Evolutionary conservation across 2,797 vertebrate genomes (phyloP).

Genomic region (Strix occidentalis): DNA sequence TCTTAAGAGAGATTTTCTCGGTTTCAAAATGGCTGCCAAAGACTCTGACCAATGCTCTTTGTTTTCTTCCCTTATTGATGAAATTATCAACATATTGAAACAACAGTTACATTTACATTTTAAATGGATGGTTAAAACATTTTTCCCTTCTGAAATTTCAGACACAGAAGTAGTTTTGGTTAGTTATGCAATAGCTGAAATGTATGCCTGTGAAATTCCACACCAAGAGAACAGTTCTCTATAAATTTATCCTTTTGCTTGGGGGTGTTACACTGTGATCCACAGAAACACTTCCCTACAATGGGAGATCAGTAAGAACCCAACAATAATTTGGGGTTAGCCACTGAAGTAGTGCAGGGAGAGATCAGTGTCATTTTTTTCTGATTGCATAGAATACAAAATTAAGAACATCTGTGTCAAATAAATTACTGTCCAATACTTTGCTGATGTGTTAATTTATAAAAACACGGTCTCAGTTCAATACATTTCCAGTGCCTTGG

Average conservation of each 20-base stretch:
- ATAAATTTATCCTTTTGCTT: neutral
- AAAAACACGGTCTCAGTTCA: neutral
- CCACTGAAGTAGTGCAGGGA: neutral
- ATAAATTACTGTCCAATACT: neutral
- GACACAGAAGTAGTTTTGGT: neutral
- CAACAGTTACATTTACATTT: neutral
- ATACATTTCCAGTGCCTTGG: neutral
- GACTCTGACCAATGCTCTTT: neutral
- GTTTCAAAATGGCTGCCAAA: neutral
- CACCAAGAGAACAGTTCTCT: neutral
- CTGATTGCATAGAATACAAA: neutral
- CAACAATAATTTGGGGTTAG: neutral
- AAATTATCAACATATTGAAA: neutral
- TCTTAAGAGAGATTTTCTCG: neutral
- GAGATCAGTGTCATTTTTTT: neutral
- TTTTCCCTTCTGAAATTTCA: neutral
- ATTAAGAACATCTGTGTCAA: neutral
- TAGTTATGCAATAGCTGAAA: neutral
- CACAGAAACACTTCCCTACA: neutral
- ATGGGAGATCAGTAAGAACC: neutral
- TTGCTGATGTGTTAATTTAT: neutral
- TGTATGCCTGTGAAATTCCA: neutral
- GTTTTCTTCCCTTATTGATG: neutral
- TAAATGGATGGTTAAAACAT: neutral
- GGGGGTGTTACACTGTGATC: neutral